phyloP scores from a whole-genome alignment of 1,140 invertebrate genomes.

The Vanessa atalanta region DNA sequence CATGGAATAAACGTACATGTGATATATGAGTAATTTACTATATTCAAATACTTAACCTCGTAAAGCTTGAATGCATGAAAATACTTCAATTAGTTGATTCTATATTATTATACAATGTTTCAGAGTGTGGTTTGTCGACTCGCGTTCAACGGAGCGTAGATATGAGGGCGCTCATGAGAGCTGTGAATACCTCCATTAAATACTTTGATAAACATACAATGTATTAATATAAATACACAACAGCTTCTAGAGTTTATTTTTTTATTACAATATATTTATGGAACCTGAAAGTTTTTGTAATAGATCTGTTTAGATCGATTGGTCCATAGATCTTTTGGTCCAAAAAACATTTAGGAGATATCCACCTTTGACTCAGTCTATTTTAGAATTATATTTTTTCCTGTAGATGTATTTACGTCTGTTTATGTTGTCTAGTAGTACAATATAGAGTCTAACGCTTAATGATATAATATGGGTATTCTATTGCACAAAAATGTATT shows the following conservation, averaged over 20 bases:
- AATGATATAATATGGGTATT: too few relatives aligned
- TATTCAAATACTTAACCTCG: conserved; percentile 7
- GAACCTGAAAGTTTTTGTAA: too few relatives aligned
- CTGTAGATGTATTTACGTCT: too few relatives aligned
- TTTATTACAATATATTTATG: background rate
- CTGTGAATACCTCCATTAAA: background rate
- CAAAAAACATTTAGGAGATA: too few relatives aligned
- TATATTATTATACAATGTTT: conserved; percentile 4
- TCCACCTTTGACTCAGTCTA: too few relatives aligned
- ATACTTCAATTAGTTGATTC: conserved; percentile 8
- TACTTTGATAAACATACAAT: background rate
- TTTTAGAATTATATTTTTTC: too few relatives aligned
- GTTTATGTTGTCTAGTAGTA: too few relatives aligned
- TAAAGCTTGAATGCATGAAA: conserved; percentile 3
- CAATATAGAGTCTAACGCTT: too few relatives aligned
- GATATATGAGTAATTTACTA: background rate
- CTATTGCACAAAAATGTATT: too few relatives aligned
- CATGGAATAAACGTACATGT: too few relatives aligned
- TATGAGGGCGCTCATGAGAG: conserved; percentile 11
- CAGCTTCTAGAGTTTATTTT: background rate
- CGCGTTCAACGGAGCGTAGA: background rate
- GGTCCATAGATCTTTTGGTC: too few relatives aligned
- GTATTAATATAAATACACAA: background rate
- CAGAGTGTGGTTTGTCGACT: conserved; percentile 25
- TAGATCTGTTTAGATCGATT: too few relatives aligned